A percentile compares a stretch with the other conserved stretches of the same genome.
phyloP scores from a whole-genome alignment of 2,113 vertebrate species.

The Lota lota region DNA sequence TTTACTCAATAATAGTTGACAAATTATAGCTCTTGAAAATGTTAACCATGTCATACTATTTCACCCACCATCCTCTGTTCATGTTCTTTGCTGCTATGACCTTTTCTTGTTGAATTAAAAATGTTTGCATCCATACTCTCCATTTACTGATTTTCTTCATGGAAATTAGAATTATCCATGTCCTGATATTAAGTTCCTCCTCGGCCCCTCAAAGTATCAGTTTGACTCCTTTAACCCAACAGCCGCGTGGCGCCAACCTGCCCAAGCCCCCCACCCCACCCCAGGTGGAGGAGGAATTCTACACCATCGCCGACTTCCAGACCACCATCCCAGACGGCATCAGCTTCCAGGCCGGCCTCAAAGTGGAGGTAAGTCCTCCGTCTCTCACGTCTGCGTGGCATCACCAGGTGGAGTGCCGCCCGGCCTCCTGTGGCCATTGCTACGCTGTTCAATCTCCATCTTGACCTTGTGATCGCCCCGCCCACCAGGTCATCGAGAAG shows the following conservation, averaged over 20 bases:
- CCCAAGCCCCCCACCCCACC: conserved; percentile 93
- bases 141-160: no score
- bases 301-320: conserved; percentile 98
- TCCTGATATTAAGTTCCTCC: no score
- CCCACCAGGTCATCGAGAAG: conserved; percentile 91
- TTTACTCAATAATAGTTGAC: no score
- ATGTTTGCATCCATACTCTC: no score
- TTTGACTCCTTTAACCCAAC: background rate
- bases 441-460: background rate
- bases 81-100: no score
- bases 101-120: no score
- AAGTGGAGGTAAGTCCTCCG: conserved; percentile 85
- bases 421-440: no score
- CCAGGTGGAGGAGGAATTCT: conserved; percentile 95
- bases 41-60: no score
- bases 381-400: background rate
- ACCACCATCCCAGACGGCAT: conserved; percentile 97
- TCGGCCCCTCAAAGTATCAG: background rate
- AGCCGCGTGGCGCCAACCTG: conserved; percentile 91
- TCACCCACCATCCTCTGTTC: no score
- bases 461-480: background rate
- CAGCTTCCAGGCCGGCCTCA: conserved; percentile 95
- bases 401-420: background rate
- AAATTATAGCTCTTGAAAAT: no score
- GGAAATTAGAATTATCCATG: no score